Evolutionary conservation across 2,113 vertebrate genomes (phyloP), one percentile per base, ranked within the genome.

Genomic region (Mionectes macconnelli): DNA sequence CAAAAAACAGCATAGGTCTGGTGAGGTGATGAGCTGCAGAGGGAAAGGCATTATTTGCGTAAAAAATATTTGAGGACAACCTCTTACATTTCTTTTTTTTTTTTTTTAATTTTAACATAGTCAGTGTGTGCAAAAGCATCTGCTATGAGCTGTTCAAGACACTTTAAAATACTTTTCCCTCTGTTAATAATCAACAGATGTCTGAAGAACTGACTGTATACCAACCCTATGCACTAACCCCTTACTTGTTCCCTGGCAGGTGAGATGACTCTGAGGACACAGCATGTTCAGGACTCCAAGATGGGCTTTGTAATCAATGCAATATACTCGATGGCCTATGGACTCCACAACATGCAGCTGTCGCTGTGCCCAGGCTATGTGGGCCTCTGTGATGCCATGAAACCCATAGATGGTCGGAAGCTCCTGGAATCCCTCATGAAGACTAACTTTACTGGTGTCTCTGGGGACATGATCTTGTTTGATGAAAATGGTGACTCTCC

Each of bases 251-350:
- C 93, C 60, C 68, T 4, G 90, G 52, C 97, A 99, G 99, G 99
- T 89, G 98, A 98, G 73, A 97, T 99, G 94, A 99, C 99, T 18
- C 98, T 99, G 68, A 98, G 97, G 83, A 98, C 99, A 2, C 99
- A 99, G 89, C 99, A 99, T 0, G 98, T 99, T 45, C 99, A 99
- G 97, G 99, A 99, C 98, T 99, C 99, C 75, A 99, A 99, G 97
- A 99, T 99, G 99, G 99, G 99, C 19, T 99, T 99, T 83, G 99
- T 99, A 69, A 99, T 99, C 89, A 99, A 99, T 11, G 99, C 99
- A 4, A 99, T 99, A 93, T 99, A 99, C 94, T 99, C 99, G 0
- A 99, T 99, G 99, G 99, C 99, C 2, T 98, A 99, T 1, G 99
- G 99, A 30, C 99, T 99, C 55, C 99, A 99, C 95, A 99, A 99